Evolutionary conservation across 2,797 vertebrate genomes (phyloP), one percentile per base, ranked within the genome.

Genomic region (Synanceia verrucosa): DNA sequence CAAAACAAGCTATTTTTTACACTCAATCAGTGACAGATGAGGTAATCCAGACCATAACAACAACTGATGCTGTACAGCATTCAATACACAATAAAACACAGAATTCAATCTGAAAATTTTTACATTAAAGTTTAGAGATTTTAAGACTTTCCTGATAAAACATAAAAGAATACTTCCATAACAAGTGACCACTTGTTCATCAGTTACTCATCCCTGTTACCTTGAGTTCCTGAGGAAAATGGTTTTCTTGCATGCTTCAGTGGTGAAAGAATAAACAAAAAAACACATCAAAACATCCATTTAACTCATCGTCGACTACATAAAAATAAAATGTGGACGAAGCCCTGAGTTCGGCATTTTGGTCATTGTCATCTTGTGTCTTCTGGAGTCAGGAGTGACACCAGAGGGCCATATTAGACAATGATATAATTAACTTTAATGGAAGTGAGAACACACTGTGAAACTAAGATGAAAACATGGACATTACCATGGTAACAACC

Each of bases 11-110:
- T 48, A 46, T 51, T 56, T 60, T 51, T 19, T 37, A 59, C 29
- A 44, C 21, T 41, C 41, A 61, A 4, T 46, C n/a, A 55, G 9
- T 56, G 34, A 65, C 57, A 56, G 16, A 73, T 18, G 33, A n/a
- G 23, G 5, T 56, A 51, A 59, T 61, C 21, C 48, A 61, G 59
- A 55, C 47, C 56, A 64, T 16, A 59, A 55, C 62, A 73, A 31
- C 4, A 37, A 26, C 10, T 65, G 29, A 47, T 21, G 39, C 46
- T 56, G 13, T 37, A 76, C 41, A 65, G 2, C 2, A 34, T 43
- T 1, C 33, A 43, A 58, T 8, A 28, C 11, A 21, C 36, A 28
- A n/a, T 24, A 28, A 56, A n/a, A n/a, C n/a, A n/a, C n/a, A n/a
- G n/a, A n/a, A n/a, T n/a, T n/a, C n/a, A n/a, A n/a, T n/a, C n/a